Conservation (phyloP, 2,888 invertebrate genomes). For the Megastigmus dorsalis region DNA sequence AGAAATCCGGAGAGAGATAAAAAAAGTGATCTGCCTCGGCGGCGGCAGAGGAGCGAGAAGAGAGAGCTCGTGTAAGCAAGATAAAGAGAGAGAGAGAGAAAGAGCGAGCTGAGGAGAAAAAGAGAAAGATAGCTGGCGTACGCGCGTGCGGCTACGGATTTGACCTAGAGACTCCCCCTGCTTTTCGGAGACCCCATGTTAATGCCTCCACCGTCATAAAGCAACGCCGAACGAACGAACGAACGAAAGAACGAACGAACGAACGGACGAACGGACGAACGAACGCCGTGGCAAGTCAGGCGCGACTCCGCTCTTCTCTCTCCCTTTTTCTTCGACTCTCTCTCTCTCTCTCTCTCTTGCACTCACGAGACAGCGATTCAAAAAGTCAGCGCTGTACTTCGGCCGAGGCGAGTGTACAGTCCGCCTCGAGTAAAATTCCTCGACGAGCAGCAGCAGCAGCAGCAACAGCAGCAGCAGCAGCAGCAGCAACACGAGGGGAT, state of each 20-base stretch:
- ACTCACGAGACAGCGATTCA: neutral
- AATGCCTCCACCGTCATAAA: slow-evolving; percentile 57
- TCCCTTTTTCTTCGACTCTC: slow-evolving; percentile 64
- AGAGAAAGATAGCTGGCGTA: slow-evolving; percentile 31
- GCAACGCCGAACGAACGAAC: neutral
- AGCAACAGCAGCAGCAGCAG: too few species aligned
- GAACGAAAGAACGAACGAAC: slow-evolving; percentile 24
- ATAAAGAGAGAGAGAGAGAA: slow-evolving; percentile 40
- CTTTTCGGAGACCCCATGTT: slow-evolving; percentile 65
- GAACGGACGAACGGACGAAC: slow-evolving; percentile 53
- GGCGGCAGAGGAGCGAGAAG: neutral
- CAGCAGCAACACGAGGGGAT: too few species aligned
- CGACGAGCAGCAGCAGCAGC: too few species aligned
- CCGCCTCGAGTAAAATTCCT: slow-evolving; percentile 69
- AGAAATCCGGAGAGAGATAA: neutral
- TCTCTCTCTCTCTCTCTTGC: slow-evolving; percentile 67
- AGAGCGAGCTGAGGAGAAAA: slow-evolving; percentile 1
- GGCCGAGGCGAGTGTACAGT: too few species aligned
- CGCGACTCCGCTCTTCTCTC: slow-evolving; percentile 62
- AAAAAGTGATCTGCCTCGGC: neutral
- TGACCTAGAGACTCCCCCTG: slow-evolving; percentile 71
- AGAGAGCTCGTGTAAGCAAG: too few species aligned
- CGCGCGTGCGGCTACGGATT: slow-evolving; percentile 52
- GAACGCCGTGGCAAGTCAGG: neutral
- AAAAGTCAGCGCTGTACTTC: neutral